Evolutionary conservation across 1,140 invertebrate genomes (phyloP), one percentile per base, ranked within the genome.

Genomic region (Drosophila tsacasi): DNA sequence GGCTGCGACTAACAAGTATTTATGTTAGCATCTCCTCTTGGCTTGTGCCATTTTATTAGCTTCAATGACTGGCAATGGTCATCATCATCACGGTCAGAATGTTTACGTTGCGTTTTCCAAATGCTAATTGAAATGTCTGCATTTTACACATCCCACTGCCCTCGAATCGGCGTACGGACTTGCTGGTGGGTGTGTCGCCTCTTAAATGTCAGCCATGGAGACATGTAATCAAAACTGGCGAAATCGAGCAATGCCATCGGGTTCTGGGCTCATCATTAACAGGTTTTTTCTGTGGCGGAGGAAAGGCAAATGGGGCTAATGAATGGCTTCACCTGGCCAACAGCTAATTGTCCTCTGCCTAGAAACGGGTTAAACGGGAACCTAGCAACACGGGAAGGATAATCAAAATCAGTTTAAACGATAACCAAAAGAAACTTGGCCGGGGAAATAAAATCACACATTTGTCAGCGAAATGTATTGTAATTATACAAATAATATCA

Each of bases 1-100:
- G 58, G 52, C 64, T 50, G 68, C 68, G 73, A 71, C 82, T 86
- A 90, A 85, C 82, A 85, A 85, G 82, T 90, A 91, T 90, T 90
- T 91, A 90, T 86, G 82, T 50, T 50, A 67, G 69, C 60, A 66
- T 50, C 68, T 57, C 54, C 47, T 52, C 13, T 59, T 21, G 46
- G 52, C 42, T 68, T 58, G 61, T 73, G 65, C 55, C 74, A 73
- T 59, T 83, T 80, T 57, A 77, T 86, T 79, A 47, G 52, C 62
- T 55, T 58, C 65, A 80, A 78, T 89, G 76, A 37, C 65, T 69
- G 68, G 67, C 66, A 74, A 71, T 78, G 72, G 49, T 46, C 60
- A 69, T 52, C 50, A 78, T 59, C 75, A 65, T 55, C 44, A 21
- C 64, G 40, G 50, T 40, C 54, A 79, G 69, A 76, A 75, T 81